Evolutionary conservation across 2,113 vertebrate species (phyloP), one percentile per base, ranked within the genome.

Genomic region (Triplophysa dalaica): DNA sequence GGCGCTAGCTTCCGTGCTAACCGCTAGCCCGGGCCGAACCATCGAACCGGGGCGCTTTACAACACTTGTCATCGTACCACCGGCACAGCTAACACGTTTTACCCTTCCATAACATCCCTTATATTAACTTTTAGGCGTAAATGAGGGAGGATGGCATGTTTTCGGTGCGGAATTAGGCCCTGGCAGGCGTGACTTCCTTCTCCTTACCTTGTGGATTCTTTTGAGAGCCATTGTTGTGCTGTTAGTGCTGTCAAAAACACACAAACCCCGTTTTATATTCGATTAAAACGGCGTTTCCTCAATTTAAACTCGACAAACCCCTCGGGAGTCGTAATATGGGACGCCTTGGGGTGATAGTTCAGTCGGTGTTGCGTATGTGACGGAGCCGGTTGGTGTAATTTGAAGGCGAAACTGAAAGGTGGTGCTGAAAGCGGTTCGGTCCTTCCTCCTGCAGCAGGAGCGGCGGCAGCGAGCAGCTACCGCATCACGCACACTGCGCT

Each of bases 181-280:
- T 82, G 83, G 78, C 65, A 72, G 22, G 88, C 87, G 64, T 88
- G 86, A 93, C 90, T 94, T 91, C 88, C 94, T 83, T 70, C 79
- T 82, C 91, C 50, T 95, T 94, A 96, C 95, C 95, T 96, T 96
- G 90, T 96, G 95, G 94, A 96, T 96, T 94, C 95, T 95, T 92
- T 96, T 96, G 90, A 96, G 92, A 94, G 95, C 95, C 95, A 96
- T 96, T 94, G 93, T 94, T 94, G 92, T 93, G 93, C 91, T 93
- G 90, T 91, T 90, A 89, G 81, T 84, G 85, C 92, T 93, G 92
- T 93, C 93, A 92, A 89, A 87, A 92, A 93, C 17, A 52, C 43
- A 33, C 60, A 66, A 76, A 65, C 91, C 73, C 73, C 90, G 91
- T 92, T 87, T 82, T 88, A 65, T 80, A 82, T 54, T 86, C 92